phyloP scores from a whole-genome alignment of 2,888 invertebrate genomes.

The Ennomos quercinarius region DNA sequence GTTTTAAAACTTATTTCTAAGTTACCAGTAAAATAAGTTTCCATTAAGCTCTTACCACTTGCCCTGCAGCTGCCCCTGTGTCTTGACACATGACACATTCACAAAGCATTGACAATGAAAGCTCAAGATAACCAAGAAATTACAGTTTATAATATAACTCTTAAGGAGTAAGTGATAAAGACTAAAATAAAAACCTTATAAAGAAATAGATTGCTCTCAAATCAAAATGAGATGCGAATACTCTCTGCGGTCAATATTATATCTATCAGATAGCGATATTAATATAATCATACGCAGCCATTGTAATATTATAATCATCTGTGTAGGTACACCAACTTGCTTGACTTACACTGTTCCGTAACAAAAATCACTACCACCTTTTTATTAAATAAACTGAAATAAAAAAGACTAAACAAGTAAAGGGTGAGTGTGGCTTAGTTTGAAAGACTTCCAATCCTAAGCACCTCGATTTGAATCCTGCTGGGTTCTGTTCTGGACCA shows the following conservation, averaged over 20 bases:
- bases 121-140: constrained; percentile 1
- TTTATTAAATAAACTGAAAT: too few relatives aligned
- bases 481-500: too few relatives aligned
- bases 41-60: not conserved
- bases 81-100: constrained; percentile 3
- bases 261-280: constrained; percentile 55
- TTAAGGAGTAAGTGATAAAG: not conserved
- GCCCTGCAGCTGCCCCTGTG: constrained; percentile 1
- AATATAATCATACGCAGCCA: constrained; percentile 60
- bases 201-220: constrained; percentile 8
- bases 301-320: constrained; percentile 54
- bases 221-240: constrained; percentile 48
- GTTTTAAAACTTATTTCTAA: too few relatives aligned
- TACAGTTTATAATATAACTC: not conserved
- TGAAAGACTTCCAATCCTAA: too few relatives aligned
- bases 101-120: constrained; percentile 16
- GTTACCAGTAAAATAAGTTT: too few relatives aligned
- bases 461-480: too few relatives aligned
- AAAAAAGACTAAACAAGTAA: too few relatives aligned
- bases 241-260: constrained; percentile 35
- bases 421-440: too few relatives aligned
- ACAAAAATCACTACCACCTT: not conserved
- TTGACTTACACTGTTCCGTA: constrained; percentile 43
- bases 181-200: not conserved
- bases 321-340: constrained; percentile 39